Evolutionary conservation across 2,888 invertebrate species (phyloP).

Genomic region (Rhodophaea formosa): DNA sequence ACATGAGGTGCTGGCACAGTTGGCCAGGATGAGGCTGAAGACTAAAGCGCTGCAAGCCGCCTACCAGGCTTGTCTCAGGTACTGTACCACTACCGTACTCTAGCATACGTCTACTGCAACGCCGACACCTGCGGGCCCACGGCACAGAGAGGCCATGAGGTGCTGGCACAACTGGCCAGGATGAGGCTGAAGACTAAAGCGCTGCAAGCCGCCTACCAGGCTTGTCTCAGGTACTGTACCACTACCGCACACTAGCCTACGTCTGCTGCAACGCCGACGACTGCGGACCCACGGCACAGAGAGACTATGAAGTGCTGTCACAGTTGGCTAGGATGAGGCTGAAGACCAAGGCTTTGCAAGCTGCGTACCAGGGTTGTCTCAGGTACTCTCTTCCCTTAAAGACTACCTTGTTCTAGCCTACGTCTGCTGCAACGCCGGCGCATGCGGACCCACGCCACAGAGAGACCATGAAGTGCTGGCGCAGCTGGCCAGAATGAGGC

Average conservation of each 20-base stretch:
- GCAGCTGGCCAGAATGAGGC: constrained; percentile 92
- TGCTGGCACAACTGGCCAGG: constrained; percentile 92
- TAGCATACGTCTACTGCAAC: constrained; percentile 95
- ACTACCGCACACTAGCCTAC: no score
- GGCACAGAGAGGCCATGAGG: constrained; percentile 85
- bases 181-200: constrained; percentile 97
- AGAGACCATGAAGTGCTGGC: constrained; percentile 89
- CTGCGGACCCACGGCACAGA: constrained; percentile 77
- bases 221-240: constrained; percentile 76
- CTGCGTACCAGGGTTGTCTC: constrained; percentile 90
- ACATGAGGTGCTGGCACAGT: constrained; percentile 89
- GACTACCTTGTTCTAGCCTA: no score
- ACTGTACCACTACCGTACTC: constrained; percentile 26
- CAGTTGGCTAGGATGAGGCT: constrained; percentile 93
- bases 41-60: constrained; percentile 95
- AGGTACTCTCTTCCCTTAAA: no score
- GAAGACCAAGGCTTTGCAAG: constrained; percentile 95
- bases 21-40: constrained; percentile 95
- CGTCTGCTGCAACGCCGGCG: constrained; percentile 93
- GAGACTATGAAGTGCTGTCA: constrained; percentile 89
- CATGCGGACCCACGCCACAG: constrained; percentile 79
- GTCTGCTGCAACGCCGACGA: constrained; percentile 94
- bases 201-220: constrained; percentile 92
- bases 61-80: constrained; percentile 86
- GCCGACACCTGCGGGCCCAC: constrained; percentile 84